Percentiles rank a stretch among this genome's conserved stretches.
These are phyloP conservation scores for Hemiscyllium ocellatum DNA, from an alignment of 2,113 vertebrate genomes.

Conservation along the genomic window DNA sequence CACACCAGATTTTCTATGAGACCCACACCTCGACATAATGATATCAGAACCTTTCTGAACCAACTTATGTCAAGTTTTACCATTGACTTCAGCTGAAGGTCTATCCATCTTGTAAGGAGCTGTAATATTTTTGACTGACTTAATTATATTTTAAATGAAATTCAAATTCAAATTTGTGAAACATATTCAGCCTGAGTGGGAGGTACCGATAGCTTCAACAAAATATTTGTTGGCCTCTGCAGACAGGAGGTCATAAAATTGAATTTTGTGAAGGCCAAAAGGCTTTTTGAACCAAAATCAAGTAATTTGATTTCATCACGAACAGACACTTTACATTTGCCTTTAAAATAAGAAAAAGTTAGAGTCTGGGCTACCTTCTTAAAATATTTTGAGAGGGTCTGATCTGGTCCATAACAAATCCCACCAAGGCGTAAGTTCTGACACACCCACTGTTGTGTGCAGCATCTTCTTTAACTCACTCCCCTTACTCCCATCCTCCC, in stretches of 20 bases:
- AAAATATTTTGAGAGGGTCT: too few species aligned
- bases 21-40: background rate
- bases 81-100: background rate
- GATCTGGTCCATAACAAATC: too few species aligned
- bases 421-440: too few species aligned
- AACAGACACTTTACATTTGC: too few species aligned
- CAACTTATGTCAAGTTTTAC: background rate
- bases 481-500: too few species aligned
- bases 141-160: background rate
- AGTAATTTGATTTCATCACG: too few species aligned
- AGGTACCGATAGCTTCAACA: background rate
- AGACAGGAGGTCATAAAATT: background rate
- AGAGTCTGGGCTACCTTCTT: too few species aligned
- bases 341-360: too few species aligned
- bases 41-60: background rate
- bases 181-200: background rate
- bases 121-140: background rate
- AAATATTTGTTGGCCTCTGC: background rate
- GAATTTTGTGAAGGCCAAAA: background rate
- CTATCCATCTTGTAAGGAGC: background rate
- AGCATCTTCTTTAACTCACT: too few species aligned
- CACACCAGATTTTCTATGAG: background rate
- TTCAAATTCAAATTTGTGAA: background rate
- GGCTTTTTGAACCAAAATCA: background rate
- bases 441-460: too few species aligned